Conservation (phyloP, 2,888 invertebrate genomes). For the Unio delphinus region DNA sequence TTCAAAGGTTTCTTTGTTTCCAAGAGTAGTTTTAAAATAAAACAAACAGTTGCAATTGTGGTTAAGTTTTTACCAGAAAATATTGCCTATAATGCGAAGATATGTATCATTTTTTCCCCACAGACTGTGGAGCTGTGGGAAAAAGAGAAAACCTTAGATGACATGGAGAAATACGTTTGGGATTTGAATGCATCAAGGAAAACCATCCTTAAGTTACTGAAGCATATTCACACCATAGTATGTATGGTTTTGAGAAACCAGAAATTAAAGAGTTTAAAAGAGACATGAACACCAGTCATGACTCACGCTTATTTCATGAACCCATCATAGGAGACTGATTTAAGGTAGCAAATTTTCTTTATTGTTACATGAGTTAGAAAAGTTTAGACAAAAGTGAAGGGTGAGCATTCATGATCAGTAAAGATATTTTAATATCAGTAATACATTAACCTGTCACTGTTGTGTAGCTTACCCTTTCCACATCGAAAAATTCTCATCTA, state of each 20-base stretch:
- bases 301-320: neutral
- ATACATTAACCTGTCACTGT: no score
- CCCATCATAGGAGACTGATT: constrained; percentile 1
- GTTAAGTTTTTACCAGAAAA: no score
- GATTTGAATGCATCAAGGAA: constrained; percentile 81
- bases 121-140: constrained; percentile 90
- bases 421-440: no score
- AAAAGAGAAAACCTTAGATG: constrained; percentile 83
- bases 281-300: neutral
- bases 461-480: no score
- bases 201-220: constrained; percentile 73
- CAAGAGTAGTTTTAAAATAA: no score
- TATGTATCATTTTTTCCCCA: constrained; percentile 10
- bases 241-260: neutral
- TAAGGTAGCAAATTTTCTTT: constrained; percentile 7
- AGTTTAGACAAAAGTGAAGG: no score
- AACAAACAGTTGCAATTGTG: no score
- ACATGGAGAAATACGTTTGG: constrained; percentile 92
- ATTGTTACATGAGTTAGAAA: no score
- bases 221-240: constrained; percentile 30
- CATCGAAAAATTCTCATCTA: no score
- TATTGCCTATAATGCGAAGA: neutral
- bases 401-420: no score
- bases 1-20: no score
- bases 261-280: no score